Evolutionary conservation across 2,113 vertebrate genomes (phyloP).

Genomic region (Apteryx mantelli): DNA sequence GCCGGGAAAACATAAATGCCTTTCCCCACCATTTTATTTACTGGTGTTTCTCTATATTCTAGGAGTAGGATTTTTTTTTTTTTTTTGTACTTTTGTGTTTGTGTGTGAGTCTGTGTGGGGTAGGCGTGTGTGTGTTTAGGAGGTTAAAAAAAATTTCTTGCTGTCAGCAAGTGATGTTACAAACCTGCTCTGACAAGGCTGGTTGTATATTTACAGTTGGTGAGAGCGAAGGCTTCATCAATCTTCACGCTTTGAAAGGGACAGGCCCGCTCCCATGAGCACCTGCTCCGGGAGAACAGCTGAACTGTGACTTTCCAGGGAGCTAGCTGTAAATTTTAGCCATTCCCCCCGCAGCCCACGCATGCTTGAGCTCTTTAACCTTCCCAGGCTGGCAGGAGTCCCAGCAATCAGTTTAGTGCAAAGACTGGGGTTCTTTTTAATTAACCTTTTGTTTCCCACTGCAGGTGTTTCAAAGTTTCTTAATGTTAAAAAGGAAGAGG

Average conservation of each 20-base stretch:
- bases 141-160: slow-evolving; percentile 66
- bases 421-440: slow-evolving; percentile 68
- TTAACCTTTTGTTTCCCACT: slow-evolving; percentile 74
- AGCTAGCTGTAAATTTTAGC: slow-evolving; percentile 74
- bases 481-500: slow-evolving; percentile 10
- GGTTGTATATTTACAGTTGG: slow-evolving; percentile 84
- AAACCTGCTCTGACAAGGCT: slow-evolving; percentile 81
- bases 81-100: not conserved
- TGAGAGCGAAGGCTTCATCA: slow-evolving; percentile 80
- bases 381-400: slow-evolving; percentile 71
- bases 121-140: slow-evolving; percentile 38
- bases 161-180: slow-evolving; percentile 77
- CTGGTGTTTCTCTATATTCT: not conserved
- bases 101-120: not conserved
- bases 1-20: not conserved
- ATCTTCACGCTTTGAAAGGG: slow-evolving; percentile 77
- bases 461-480: slow-evolving; percentile 66
- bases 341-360: slow-evolving; percentile 56
- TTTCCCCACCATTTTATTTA: slow-evolving; percentile 26
- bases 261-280: slow-evolving; percentile 74
- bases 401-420: slow-evolving; percentile 68
- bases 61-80: not conserved
- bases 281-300: slow-evolving; percentile 78
- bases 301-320: slow-evolving; percentile 80
- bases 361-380: slow-evolving; percentile 74